A percentile compares a stretch with the other conserved stretches of the same genome.
phyloP scores from a whole-genome alignment of 2,113 vertebrate genomes.

The Erythrolamprus reginae region DNA sequence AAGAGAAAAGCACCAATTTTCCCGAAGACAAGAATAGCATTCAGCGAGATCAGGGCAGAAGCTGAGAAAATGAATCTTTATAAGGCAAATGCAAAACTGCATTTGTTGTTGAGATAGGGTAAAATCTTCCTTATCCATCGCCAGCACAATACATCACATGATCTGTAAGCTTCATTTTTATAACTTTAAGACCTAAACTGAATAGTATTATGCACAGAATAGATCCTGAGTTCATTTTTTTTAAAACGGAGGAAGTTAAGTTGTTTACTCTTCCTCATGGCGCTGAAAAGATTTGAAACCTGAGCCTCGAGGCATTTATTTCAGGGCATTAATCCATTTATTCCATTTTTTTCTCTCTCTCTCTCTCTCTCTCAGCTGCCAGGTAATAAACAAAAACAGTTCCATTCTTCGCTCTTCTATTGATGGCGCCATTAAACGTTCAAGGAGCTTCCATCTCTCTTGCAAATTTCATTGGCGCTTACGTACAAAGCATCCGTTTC shows the following conservation, averaged over 20 bases:
- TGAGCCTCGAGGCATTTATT: not conserved
- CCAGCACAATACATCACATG: not conserved
- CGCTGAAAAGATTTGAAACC: not conserved
- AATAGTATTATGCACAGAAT: conserved; percentile 2
- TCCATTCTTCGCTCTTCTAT: not conserved
- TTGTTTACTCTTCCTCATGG: not conserved
- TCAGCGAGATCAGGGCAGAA: not conserved
- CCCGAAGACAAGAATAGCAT: not conserved
- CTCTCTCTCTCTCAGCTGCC: not conserved
- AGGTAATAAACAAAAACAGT: not conserved
- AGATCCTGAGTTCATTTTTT: not conserved
- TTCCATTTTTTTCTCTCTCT: not conserved
- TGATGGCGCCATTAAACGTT: not conserved
- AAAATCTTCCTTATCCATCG: not conserved
- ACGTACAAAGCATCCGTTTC: not conserved
- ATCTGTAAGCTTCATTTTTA: not conserved
- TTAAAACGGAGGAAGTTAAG: not conserved
- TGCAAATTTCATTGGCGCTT: not conserved
- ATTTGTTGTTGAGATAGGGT: not conserved
- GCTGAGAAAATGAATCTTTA: not conserved
- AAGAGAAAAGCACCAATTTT: not conserved
- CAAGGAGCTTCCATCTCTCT: not conserved
- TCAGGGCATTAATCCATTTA: conserved; percentile 9
- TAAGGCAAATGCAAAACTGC: not conserved
- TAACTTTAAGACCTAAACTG: not conserved